Evolutionary conservation across 2,797 vertebrate genomes (phyloP).

Genomic region (Neostethus bicornis): DNA sequence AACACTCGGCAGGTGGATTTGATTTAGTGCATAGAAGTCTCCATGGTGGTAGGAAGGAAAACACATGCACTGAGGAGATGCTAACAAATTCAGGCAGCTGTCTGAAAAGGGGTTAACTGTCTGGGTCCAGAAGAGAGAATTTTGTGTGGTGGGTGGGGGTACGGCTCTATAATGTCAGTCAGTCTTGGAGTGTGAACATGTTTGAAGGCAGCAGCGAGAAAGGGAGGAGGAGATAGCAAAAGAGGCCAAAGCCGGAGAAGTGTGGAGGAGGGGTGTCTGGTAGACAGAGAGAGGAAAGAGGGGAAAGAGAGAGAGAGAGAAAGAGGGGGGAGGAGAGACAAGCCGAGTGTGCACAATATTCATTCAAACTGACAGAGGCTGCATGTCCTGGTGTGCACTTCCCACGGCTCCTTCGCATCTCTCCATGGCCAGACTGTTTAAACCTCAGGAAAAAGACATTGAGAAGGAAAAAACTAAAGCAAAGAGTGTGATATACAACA

Average conservation of each 20-base stretch:
- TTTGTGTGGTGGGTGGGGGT: constrained; percentile 42
- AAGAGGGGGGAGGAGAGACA: constrained; percentile 56
- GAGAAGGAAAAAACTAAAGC: constrained; percentile 43
- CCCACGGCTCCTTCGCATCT: constrained; percentile 44
- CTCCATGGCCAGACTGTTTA: constrained; percentile 68
- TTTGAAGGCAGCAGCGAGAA: constrained; percentile 63
- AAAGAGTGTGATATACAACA: constrained; percentile 41
- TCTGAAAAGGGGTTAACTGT: constrained; percentile 70
- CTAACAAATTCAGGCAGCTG: constrained; percentile 29
- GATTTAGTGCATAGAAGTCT: not conserved
- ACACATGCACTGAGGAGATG: not conserved
- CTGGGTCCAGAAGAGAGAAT: constrained; percentile 48
- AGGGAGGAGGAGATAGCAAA: constrained; percentile 61
- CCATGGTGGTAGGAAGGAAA: not conserved
- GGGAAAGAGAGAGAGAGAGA: constrained; percentile 23
- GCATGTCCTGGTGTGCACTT: constrained; percentile 79
- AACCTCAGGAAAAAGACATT: constrained; percentile 65
- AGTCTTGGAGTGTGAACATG: constrained; percentile 73
- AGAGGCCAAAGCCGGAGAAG: constrained; percentile 63
- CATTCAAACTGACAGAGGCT: constrained; percentile 84
- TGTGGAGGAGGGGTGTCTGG: constrained; percentile 70
- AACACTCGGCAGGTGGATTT: not conserved
- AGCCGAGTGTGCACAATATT: constrained; percentile 79
- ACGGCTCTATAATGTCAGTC: constrained; percentile 71
- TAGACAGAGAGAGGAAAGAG: constrained; percentile 49